Percentiles rank a stretch among this genome's conserved stretches.
These are phyloP conservation scores for Psix sp. DNA, from an alignment of 1,140 invertebrate genomes.

Conservation along the genomic window DNA sequence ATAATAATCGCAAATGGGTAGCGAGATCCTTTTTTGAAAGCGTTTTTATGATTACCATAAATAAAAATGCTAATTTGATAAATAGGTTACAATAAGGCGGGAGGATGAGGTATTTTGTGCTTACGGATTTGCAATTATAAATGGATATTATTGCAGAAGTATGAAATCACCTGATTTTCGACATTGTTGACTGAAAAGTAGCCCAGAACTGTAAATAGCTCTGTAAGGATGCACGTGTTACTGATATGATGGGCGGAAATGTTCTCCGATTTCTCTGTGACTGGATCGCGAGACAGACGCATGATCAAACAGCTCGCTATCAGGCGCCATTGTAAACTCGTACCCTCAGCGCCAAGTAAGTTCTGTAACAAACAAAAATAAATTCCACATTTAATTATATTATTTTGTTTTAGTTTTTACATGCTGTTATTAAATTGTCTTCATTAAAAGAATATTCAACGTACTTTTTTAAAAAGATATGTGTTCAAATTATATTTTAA, in stretches of 20 bases:
- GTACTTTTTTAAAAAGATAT: too few species aligned
- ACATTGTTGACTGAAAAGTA: conserved; percentile 88
- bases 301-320: conserved; percentile 88
- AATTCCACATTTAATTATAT: conserved; percentile 27
- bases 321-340: conserved; percentile 91
- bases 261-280: conserved; percentile 69
- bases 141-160: conserved; percentile 16
- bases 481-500: too few species aligned
- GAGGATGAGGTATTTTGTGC: too few species aligned
- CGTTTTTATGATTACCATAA: too few species aligned
- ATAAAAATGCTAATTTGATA: too few species aligned
- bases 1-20: too few species aligned
- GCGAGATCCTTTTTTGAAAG: too few species aligned
- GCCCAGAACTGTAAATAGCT: conserved; percentile 87
- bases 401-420: conserved; percentile 8
- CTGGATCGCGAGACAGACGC: conserved; percentile 84
- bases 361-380: conserved; percentile 80
- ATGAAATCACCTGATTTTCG: conserved; percentile 86
- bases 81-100: too few species aligned
- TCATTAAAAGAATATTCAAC: too few species aligned
- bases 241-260: conserved; percentile 61
- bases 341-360: conserved; percentile 89
- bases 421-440: conserved; percentile 17
- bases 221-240: conserved; percentile 80
- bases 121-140: too few species aligned